Evolutionary conservation across 2,888 invertebrate genomes (phyloP), one percentile per base, ranked within the genome.

Genomic region (Macrophya alboannulata): DNA sequence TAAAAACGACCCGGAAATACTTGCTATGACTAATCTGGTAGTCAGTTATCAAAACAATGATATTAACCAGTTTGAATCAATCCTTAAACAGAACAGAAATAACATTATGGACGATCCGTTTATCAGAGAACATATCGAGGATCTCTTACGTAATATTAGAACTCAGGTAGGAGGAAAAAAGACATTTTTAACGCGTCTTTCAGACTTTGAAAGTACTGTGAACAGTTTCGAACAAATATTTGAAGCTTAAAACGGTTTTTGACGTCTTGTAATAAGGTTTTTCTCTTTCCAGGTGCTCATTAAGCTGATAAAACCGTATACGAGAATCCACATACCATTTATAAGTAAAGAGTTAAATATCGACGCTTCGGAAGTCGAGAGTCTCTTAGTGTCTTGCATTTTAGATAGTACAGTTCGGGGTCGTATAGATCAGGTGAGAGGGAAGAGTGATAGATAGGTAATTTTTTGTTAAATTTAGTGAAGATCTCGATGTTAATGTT

Each of bases 91-190:
- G 92, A 99, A 99, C 94, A 95, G 97, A 92, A 96, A 97, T 93
- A 99, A 98, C 92, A 99, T 99, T 87, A 99, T 99, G 99, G 99
- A 99, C 91, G 99, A 99, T 95, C 99, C 98, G 0, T 99, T 99
- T 94, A 99, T 99, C 91, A 95, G 99, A 89, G 99, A 99, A 94
- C 99, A 99, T 93, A 99, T 99, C 92, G 99, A 99, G 95, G 99
- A 99, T 95, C 95, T 99, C 86, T 94, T 99, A 84, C 95, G 99
- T 85, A 99, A 99, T 94, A 99, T 99, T 91, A 95, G 99, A 89
- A 99, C 99, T 4, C 91, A 92, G 90, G 92, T 92, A 87, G 85
- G 55, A 92, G 95, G 96, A 40, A 91, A 96, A 3, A 68, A 84
- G n/a, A 84, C 37, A 21, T 68, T 62, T 40, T 84, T 10, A 74